These are phyloP conservation scores for Carollia perspicillata DNA, from an alignment of 2,113 vertebrate species.

Conservation along the genomic window DNA sequence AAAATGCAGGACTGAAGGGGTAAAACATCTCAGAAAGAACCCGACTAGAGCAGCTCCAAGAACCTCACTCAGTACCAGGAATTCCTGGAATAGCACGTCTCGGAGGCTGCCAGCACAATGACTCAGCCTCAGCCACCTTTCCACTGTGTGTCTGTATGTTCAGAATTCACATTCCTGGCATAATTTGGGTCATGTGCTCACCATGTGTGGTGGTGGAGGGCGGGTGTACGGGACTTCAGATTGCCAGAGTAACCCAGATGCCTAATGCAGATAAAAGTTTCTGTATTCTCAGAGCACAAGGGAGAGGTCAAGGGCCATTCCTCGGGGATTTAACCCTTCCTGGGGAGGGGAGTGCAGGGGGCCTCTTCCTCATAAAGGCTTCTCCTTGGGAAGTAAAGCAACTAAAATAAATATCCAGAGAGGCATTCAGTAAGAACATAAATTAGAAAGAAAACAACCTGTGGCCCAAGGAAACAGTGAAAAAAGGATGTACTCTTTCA, in stretches of 20 bases:
- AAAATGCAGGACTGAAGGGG: not conserved
- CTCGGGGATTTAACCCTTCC: not conserved
- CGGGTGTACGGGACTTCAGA: not conserved
- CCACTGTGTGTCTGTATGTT: not conserved
- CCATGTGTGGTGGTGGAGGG: not conserved
- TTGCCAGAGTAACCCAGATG: not conserved
- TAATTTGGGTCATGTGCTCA: not conserved
- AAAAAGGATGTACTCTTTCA: not conserved
- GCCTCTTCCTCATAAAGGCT: not conserved
- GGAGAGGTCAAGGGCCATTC: not conserved
- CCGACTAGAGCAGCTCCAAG: not conserved
- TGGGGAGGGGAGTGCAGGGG: not conserved
- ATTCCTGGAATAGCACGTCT: constrained; percentile 18
- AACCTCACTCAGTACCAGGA: not conserved
- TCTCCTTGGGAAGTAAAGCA: not conserved
- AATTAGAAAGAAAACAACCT: not conserved
- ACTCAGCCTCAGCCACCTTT: not conserved
- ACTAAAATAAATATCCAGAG: not conserved
- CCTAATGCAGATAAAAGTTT: not conserved
- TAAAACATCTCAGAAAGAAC: not conserved
- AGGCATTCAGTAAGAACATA: not conserved
- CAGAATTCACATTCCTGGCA: not conserved
- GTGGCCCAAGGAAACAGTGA: not conserved
- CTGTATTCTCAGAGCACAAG: not conserved
- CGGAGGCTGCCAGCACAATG: not conserved